Conservation (phyloP, 1,140 invertebrate genomes). For the Portunus trituberculatus region DNA sequence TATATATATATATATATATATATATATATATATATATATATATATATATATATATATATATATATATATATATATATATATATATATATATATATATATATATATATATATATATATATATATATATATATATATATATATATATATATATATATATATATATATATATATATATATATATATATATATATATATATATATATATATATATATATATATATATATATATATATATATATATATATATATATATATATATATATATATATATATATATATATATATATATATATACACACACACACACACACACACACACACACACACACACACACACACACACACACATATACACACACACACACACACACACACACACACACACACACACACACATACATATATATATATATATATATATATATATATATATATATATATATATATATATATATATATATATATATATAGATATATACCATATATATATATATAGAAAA, state of each 20-base stretch:
- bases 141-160: conserved; percentile 38
- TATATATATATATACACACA: conserved; percentile 57
- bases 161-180: conserved; percentile 42
- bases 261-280: conserved; percentile 63
- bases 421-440: no score
- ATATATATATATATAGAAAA: no score
- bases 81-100: background rate
- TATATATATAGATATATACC: no score
- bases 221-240: conserved; percentile 57
- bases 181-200: conserved; percentile 51
- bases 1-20: no score
- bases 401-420: no score
- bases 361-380: conserved; percentile 29
- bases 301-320: conserved; percentile 35
- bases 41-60: conserved; percentile 28
- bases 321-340: conserved; percentile 34
- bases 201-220: conserved; percentile 57
- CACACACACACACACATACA: conserved; percentile 39
- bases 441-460: no score
- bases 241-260: conserved; percentile 56
- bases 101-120: conserved; percentile 40
- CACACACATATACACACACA: conserved; percentile 49
- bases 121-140: conserved; percentile 40
- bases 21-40: no score
- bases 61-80: background rate